A percentile compares a stretch with the other conserved stretches of the same genome.
Conservation (phyloP, 1,140 invertebrate species). For the Bombyx mori region DNA sequence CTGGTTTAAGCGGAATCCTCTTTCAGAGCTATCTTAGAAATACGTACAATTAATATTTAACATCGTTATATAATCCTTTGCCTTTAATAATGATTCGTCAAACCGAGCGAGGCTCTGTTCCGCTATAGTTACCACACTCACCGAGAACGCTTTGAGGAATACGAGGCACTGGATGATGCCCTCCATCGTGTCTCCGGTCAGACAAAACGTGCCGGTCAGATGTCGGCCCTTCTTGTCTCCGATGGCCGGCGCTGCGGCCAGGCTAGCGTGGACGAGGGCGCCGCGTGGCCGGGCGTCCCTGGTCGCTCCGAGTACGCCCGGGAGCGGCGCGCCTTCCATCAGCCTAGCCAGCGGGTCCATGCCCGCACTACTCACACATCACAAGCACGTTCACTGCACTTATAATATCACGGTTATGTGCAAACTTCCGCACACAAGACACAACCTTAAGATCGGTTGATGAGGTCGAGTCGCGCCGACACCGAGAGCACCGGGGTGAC, state of each 20-base stretch:
- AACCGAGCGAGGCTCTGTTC: too few relatives aligned
- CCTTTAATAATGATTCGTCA: background rate
- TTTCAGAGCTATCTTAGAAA: conserved; percentile 10
- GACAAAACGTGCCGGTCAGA: conserved; percentile 87
- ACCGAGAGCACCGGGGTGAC: conserved; percentile 35
- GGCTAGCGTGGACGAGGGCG: conserved; percentile 81
- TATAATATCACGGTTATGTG: background rate
- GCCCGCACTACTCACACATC: conserved; percentile 23
- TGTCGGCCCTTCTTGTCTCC: conserved; percentile 82
- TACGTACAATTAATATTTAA: conserved; percentile 18
- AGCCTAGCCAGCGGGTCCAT: conserved; percentile 86
- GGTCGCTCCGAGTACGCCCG: conserved; percentile 75
- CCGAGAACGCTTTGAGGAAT: conserved; percentile 92
- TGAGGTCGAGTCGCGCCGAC: conserved; percentile 41
- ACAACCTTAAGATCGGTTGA: conserved; percentile 14
- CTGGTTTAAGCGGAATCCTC: conserved; percentile 13
- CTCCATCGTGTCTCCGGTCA: conserved; percentile 92
- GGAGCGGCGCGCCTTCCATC: conserved; percentile 78
- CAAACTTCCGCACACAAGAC: background rate
- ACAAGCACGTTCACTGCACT: too few relatives aligned
- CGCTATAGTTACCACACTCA: conserved; percentile 68
- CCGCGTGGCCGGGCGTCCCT: conserved; percentile 73
- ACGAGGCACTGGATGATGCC: conserved; percentile 93
- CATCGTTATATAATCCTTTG: background rate
- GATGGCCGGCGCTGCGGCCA: conserved; percentile 78